Base-by-base conservation (phyloP, 2,797 vertebrate species). In the Ctenochaetus hawaiiensis region DNA sequence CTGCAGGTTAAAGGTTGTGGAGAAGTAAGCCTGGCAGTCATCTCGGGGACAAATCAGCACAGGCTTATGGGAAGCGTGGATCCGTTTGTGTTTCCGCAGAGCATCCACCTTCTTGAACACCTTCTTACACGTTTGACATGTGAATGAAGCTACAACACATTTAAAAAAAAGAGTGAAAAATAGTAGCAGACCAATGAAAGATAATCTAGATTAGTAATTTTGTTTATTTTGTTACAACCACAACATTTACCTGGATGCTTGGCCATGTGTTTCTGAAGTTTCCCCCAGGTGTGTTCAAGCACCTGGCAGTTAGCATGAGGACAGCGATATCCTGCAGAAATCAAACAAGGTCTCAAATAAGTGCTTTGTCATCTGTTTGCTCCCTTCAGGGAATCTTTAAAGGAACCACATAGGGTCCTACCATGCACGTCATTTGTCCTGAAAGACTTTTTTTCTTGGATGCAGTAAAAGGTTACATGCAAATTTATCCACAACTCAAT, bases 1-100 rank as follows among this genome's bases (percentile, higher is more conserved):
- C 84, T 96, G 94, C 87, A 96, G 85, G 89, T 96, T 96, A 67
- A 96, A 96, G 78, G 95, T 94, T 0, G 95, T 96, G 26, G 94
- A 93, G 83, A 96, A 96, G 47, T 93, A 95, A 2, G 94, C 91
- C 83, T 93, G 81, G 84, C 96, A 96, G 80, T 93, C 87, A 0
- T 92, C 68, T 1, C 83, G 91, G 10, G 96, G 96, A 66, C 96
- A 96, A 8, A 91, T 68, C 84, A 96, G 83, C 48, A 92, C 92
- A 0, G 94, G 91, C 48, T 93, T 95, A 63, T 94, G 92, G 53
- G 88, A 85, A 0, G 90, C 83, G 6, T 96, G 96, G 20, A 63
- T 83, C 5, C 87, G 87, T 69, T 92, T 95, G 92, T 96, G 96
- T 26, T 83, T 69, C 22, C 93, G 89, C 77, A 96, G 86, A 13